A percentile compares a stretch with the other conserved stretches of the same genome.
phyloP scores from a whole-genome alignment of 53 echinoderm and acorn worm genomes.

The Temnopleurus reevesii region DNA sequence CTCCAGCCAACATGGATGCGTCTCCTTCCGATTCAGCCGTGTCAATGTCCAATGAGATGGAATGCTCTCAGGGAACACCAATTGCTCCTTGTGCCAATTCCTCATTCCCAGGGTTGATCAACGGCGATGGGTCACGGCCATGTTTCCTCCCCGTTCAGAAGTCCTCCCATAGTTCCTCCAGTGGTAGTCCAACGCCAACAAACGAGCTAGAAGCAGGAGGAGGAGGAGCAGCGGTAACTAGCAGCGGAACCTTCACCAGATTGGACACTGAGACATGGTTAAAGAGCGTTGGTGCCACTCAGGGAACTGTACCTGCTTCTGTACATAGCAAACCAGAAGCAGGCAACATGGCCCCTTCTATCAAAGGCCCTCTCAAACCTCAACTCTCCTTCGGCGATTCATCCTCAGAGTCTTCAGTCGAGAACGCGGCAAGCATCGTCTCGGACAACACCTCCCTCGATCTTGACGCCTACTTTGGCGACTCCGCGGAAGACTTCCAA shows the following conservation, averaged over 20 bases:
- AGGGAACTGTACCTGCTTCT: neutral
- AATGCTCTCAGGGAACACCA: constrained; percentile 58
- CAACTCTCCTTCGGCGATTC: constrained; percentile 82
- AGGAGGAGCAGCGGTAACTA: too few species aligned
- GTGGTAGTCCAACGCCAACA: constrained; percentile 87
- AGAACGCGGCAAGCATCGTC: constrained; percentile 71
- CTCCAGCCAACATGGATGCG: constrained; percentile 57
- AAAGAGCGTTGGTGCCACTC: constrained; percentile 68
- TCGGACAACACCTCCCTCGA: constrained; percentile 90
- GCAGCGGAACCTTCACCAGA: constrained; percentile 69
- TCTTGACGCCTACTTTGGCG: constrained; percentile 87
- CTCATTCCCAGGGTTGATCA: constrained; percentile 48
- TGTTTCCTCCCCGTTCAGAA: constrained; percentile 50
- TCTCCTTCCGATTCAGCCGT: constrained; percentile 98
- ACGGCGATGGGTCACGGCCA: constrained; percentile 49
- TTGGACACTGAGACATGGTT: constrained; percentile 92
- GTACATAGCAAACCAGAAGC: constrained; percentile 52
- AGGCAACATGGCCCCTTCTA: constrained; percentile 73
- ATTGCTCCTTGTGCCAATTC: constrained; percentile 16
- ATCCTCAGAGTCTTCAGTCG: constrained; percentile 83
- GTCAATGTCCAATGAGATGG: constrained; percentile 84
- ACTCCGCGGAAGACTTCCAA: constrained; percentile 71
- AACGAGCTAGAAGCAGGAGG: constrained; percentile 60
- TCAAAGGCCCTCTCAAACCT: constrained; percentile 46
- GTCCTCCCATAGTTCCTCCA: constrained; percentile 51